Percentiles rank a stretch among this genome's conserved stretches.
phyloP scores from a whole-genome alignment of 1,140 invertebrate species.

The Chelonus insularis region DNA sequence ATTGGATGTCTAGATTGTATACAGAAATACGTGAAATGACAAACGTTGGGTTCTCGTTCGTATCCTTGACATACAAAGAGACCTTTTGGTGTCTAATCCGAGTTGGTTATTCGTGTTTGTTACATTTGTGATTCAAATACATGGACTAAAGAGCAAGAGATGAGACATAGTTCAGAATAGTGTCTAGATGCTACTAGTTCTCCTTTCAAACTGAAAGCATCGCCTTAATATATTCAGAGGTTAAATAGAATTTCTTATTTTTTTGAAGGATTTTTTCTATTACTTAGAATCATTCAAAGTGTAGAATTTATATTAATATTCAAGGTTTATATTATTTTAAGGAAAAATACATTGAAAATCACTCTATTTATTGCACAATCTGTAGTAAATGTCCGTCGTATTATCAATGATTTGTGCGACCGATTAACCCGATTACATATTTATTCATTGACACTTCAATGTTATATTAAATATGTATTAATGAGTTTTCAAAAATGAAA shows the following conservation, averaged over 20 bases:
- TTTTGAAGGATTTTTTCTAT: too few species aligned
- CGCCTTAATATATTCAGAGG: too few species aligned
- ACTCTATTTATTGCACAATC: background rate
- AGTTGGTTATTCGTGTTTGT: slow-evolving; percentile 5
- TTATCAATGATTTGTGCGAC: slow-evolving; percentile 2
- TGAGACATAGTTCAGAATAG: background rate
- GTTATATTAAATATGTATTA: background rate
- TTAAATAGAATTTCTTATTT: too few species aligned
- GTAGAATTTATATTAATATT: too few species aligned
- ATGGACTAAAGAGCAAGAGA: slow-evolving; percentile 1
- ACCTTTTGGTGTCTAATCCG: slow-evolving; percentile 14
- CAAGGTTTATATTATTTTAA: too few species aligned
- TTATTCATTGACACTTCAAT: slow-evolving; percentile 21
- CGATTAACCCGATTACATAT: slow-evolving; percentile 35
- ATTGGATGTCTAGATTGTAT: background rate
- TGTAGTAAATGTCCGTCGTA: background rate
- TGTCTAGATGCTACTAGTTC: too few species aligned
- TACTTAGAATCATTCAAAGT: too few species aligned
- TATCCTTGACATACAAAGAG: slow-evolving; percentile 38
- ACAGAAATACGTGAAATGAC: background rate
- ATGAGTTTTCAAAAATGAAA: too few species aligned
- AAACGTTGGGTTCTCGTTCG: slow-evolving; percentile 7
- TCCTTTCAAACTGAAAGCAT: background rate
- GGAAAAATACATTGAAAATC: too few species aligned
- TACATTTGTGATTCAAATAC: slow-evolving; percentile 39